Evolutionary conservation across 2,888 invertebrate species (phyloP), one percentile per base, ranked within the genome.

Genomic region (Dryobotodes eremita): DNA sequence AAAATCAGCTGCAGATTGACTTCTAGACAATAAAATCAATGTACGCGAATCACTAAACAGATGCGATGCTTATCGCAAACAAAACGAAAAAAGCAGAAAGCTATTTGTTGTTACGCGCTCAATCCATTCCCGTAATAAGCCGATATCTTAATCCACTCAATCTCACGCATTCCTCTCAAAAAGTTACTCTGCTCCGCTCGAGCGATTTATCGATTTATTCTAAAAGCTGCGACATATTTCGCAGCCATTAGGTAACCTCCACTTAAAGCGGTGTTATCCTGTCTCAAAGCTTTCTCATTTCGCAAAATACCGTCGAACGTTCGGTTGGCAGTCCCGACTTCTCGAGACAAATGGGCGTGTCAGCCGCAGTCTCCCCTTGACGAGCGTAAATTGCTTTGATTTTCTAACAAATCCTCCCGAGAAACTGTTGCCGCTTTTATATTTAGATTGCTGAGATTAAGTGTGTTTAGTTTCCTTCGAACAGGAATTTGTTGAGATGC

Each of bases 381-480:
- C 93, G 92, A 92, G 91, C 91, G 92, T 90, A 92, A 94, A 94
- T 94, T 92, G 93, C 92, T 94, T 92, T 92, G 94, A 94, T 94
- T 94, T 91, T 90, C 92, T 89, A 90, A 91, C 92, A 92, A 93
- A 91, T 92, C 90, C 88, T 86, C 79, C 77, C 50, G 81, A 89
- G 89, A 84, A 88, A 92, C 90, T 89, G 90, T 91, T 90, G 86
- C 87, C 80, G 87, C 87, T 90, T 90, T 88, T 87, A 87, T 88
- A 89, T 88, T 90, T 83, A 89, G 85, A 88, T 86, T 87, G 84
- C 82, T 77, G 83, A 85, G 83, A 88, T 91, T 89, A 87, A 88
- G 68, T 72, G 72, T 55, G 83, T 82, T 85, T 86, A 85, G 85
- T 86, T 84, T 62, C 26, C 72, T 73, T 80, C 64, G 69, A 81